Conservation (phyloP, 2,113 vertebrate genomes). For the Turdus rufiventris region DNA sequence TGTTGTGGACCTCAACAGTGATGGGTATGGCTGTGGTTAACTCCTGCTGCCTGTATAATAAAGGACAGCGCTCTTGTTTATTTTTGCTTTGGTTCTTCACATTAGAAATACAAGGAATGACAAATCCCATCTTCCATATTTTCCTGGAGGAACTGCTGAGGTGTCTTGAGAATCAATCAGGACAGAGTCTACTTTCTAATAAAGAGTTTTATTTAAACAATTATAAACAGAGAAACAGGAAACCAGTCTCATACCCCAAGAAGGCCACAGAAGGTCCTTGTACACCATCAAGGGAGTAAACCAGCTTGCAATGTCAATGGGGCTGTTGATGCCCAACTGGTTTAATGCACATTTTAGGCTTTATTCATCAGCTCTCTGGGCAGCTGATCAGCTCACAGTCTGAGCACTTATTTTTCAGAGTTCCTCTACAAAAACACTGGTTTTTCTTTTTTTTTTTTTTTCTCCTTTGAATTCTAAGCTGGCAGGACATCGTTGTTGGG, state of each 20-base stretch:
- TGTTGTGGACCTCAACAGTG: slow-evolving; percentile 91
- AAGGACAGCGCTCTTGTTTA: background rate
- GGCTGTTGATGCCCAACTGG: background rate
- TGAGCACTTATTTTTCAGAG: background rate
- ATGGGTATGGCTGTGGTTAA: slow-evolving; percentile 76
- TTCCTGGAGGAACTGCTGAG: background rate
- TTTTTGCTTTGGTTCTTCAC: background rate
- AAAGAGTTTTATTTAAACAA: background rate
- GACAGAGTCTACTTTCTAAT: background rate
- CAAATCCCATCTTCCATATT: background rate
- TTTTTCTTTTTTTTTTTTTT: too few relatives aligned
- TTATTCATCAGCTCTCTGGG: background rate
- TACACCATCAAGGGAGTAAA: background rate
- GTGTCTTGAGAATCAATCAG: background rate
- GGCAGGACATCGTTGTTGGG: slow-evolving; percentile 96
- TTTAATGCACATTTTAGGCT: background rate
- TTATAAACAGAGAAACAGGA: background rate
- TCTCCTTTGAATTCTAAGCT: slow-evolving; percentile 67
- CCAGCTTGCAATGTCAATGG: background rate
- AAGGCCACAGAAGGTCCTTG: background rate
- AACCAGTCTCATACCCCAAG: background rate
- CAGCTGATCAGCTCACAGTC: background rate
- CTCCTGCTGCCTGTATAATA: background rate
- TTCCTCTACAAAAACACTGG: background rate
- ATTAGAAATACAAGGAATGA: background rate